Evolutionary conservation across 2,888 invertebrate genomes (phyloP), one percentile per base, ranked within the genome.

Genomic region (Falcaria lacertinaria): DNA sequence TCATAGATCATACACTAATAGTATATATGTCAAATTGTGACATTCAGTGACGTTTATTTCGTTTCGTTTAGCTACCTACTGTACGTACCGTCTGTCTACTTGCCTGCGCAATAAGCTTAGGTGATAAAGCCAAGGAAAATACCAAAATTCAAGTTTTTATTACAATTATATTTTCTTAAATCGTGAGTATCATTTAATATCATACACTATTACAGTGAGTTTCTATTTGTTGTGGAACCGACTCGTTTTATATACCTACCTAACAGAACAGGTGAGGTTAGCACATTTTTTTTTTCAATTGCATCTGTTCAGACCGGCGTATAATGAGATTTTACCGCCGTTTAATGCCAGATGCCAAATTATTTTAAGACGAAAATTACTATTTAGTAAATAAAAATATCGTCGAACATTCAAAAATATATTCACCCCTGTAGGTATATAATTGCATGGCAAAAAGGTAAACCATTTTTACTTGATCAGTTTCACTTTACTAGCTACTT

Each of bases 261-360:
- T 14, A 19, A 22, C 14, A 28, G n/a, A 19, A 22, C 14, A 28
- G 11, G 28, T 39, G n/a, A 34, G 42, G 5, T 35, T 43, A 14
- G 19, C 41, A 1, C 11, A 13, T 0, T 15, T 2, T 1, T 25
- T 11, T 16, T 19, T 41, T 15, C 38, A 44, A 32, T 28, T 36
- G 83, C 84, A 83, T 71, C 74, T 54, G 60, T 74, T 83, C 82
- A 83, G 84, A 78, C 62, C 82, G 67, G 60, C 57, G 65, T 63
- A 74, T 64, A 50, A 41, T 33, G 43, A 80, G 74, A 7, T 38
- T 44, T 42, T 48, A 78, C 48, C 66, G 62, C 65, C 65, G 81
- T 72, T 79, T 81, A 78, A 77, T 57, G 78, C 73, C 47, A 49
- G 51, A 66, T 76, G 76, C 75, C 37, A 75, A 22, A 75, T 52